Percentiles rank a stretch among this genome's conserved stretches.
Conservation (phyloP, 1,140 invertebrate genomes). For the Leptonema lineaticorne region DNA sequence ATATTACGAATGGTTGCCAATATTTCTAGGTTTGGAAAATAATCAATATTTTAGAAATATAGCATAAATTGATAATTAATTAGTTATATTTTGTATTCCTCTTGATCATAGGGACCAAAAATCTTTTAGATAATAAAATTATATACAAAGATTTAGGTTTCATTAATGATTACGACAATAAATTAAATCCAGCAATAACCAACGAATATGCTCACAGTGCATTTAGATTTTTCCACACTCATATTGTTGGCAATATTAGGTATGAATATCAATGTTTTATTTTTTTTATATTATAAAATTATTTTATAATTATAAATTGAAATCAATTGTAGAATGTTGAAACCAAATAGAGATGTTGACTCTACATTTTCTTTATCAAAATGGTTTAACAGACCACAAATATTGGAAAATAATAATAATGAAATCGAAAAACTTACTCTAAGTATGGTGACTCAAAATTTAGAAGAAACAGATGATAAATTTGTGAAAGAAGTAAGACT, state of each 20-base stretch:
- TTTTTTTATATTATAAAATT: conserved; percentile 6
- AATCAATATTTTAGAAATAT: too few species aligned
- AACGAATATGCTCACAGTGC: conserved; percentile 58
- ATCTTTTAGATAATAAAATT: conserved; percentile 25
- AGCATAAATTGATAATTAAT: too few species aligned
- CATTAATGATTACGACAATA: conserved; percentile 2
- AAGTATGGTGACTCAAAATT: conserved; percentile 66
- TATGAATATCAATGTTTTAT: conserved; percentile 44
- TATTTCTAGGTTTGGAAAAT: conserved; percentile 57
- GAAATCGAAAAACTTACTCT: conserved; percentile 68
- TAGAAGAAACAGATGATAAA: conserved; percentile 61
- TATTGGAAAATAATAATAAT: conserved; percentile 67
- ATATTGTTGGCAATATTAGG: conserved; percentile 77
- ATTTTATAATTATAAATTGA: background rate
- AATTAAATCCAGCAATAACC: background rate
- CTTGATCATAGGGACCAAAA: conserved; percentile 18
- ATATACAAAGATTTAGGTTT: background rate
- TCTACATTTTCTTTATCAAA: conserved; percentile 70
- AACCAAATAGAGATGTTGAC: conserved; percentile 59
- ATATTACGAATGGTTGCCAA: conserved; percentile 63
- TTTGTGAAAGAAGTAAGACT: conserved; percentile 58
- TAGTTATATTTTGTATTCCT: background rate
- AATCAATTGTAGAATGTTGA: conserved; percentile 59
- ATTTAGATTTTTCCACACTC: conserved; percentile 84
- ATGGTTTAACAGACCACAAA: conserved; percentile 70